Conservation (phyloP, 2,797 vertebrate species). For the Cephalopachus bancanus region DNA sequence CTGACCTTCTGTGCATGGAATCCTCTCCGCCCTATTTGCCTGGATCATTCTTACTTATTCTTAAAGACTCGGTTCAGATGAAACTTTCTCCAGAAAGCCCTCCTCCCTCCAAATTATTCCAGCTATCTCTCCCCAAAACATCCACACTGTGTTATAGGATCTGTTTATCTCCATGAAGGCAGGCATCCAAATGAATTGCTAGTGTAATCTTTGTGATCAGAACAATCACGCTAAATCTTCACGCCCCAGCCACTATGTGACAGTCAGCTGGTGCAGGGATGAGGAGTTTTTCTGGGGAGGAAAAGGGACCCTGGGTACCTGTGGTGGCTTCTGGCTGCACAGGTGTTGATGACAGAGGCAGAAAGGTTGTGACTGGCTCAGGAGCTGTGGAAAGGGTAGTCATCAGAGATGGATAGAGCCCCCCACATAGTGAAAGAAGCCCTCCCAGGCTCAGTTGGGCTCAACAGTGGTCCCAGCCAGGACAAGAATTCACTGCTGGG, state of each 20-base stretch:
- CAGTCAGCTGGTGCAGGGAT: not conserved
- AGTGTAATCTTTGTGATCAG: not conserved
- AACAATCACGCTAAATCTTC: not conserved
- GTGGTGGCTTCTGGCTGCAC: constrained; percentile 50
- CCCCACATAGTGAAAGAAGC: not conserved
- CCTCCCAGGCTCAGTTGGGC: not conserved
- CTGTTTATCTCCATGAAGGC: not conserved
- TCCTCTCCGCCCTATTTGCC: not conserved
- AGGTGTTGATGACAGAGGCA: not conserved
- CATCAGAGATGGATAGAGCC: not conserved
- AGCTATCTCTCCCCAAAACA: not conserved
- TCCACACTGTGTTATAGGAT: not conserved
- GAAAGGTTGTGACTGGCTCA: not conserved
- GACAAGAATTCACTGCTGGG: not conserved
- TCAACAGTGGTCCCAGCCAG: not conserved
- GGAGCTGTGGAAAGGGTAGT: constrained; percentile 54
- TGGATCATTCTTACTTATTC: not conserved
- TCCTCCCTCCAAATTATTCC: not conserved
- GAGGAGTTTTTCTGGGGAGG: not conserved
- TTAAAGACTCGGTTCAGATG: not conserved
- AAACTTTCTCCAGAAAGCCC: not conserved
- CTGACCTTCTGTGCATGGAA: not conserved
- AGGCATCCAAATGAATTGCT: not conserved
- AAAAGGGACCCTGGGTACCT: constrained; percentile 61
- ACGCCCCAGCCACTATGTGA: not conserved